phyloP scores from a whole-genome alignment of 2,888 invertebrate genomes.

The Orthosia gracilis region DNA sequence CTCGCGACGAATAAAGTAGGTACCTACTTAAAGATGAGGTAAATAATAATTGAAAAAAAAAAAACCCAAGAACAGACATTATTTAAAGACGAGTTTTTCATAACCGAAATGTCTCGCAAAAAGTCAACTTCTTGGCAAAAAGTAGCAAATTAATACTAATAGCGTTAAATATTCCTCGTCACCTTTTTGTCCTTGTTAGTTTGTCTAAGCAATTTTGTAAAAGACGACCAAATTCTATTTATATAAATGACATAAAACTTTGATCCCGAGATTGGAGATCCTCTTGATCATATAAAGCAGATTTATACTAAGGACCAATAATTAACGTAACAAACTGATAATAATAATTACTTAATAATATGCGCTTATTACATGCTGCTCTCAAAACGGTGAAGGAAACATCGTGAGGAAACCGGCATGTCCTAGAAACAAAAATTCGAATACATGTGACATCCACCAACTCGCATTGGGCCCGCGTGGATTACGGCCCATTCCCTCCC shows the following conservation, averaged over 20 bases:
- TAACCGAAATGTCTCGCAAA: conserved; percentile 3
- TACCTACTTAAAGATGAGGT: conserved; percentile 2
- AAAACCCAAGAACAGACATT: conserved; percentile 14
- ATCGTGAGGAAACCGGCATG: no score
- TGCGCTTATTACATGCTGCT: no score
- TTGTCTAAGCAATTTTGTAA: conserved; percentile 1
- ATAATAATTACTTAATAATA: no score
- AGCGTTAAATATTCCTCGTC: conserved; percentile 16
- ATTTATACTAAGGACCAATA: no score
- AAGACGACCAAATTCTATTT: not conserved
- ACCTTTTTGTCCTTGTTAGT: conserved; percentile 25
- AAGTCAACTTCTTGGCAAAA: conserved; percentile 25
- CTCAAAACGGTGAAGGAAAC: no score
- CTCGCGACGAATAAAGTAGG: conserved; percentile 4
- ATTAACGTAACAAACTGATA: no score
- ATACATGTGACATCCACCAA: no score
- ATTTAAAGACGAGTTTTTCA: conserved; percentile 16
- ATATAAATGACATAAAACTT: not conserved
- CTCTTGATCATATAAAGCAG: no score
- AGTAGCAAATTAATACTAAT: conserved; percentile 17
- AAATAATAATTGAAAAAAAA: conserved; percentile 26
- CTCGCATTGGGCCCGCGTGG: no score
- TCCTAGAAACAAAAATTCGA: no score
- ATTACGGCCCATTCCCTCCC: no score
- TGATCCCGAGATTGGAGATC: no score